phyloP scores from a whole-genome alignment of 2,888 invertebrate genomes.

The Platypus cylindrus region DNA sequence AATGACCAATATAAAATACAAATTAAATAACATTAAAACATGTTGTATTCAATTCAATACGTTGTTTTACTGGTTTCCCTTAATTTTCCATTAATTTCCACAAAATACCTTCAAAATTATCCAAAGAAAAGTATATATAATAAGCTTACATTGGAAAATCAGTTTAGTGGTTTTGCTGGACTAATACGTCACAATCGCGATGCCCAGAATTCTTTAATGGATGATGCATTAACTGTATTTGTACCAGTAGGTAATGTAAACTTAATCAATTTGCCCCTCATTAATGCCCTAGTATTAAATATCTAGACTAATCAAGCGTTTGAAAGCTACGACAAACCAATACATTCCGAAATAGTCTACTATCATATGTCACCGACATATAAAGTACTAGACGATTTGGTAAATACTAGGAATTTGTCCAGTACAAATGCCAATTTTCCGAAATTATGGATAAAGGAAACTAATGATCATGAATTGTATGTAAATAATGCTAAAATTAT shows the following conservation, averaged over 20 bases:
- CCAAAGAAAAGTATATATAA: conserved; percentile 19
- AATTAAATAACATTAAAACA: too few species aligned
- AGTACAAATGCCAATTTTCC: conserved; percentile 47
- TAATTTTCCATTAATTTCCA: too few species aligned
- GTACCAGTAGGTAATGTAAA: conserved; percentile 52
- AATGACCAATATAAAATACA: too few species aligned
- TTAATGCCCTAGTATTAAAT: too few species aligned
- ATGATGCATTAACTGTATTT: conserved; percentile 67
- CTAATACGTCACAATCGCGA: conserved; percentile 52
- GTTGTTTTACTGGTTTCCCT: too few species aligned
- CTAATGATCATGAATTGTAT: conserved; percentile 53
- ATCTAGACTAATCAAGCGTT: conserved; percentile 56
- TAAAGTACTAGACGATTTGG: conserved; percentile 47
- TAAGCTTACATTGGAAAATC: conserved; percentile 24
- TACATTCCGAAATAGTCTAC: conserved; percentile 44
- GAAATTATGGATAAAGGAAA: conserved; percentile 65
- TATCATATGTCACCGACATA: conserved; percentile 40
- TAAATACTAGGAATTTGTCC: conserved; percentile 10
- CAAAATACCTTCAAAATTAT: not conserved
- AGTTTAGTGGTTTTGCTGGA: conserved; percentile 55
- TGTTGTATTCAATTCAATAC: too few species aligned
- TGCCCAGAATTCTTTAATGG: conserved; percentile 55
- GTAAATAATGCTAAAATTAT: conserved; percentile 72
- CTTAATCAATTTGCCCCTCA: too few species aligned
- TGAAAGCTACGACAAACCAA: conserved; percentile 40